These are phyloP conservation scores for Sceloporus tristichus DNA, from an alignment of 2,113 vertebrate species.

Conservation along the genomic window DNA sequence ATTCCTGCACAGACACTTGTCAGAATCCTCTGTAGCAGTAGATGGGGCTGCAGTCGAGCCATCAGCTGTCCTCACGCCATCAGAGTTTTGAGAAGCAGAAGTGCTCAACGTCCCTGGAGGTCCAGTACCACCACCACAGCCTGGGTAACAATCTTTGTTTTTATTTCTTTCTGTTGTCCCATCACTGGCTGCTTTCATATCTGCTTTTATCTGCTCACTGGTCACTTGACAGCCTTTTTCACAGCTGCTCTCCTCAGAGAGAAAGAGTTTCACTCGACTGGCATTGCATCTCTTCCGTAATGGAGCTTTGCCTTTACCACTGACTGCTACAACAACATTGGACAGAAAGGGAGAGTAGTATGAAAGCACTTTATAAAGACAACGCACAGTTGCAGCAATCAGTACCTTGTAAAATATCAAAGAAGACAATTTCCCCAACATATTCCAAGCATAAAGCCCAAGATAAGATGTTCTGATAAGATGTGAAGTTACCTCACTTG, in stretches of 20 bases:
- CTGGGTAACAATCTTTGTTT: conserved; percentile 79
- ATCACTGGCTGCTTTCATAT: conserved; percentile 96
- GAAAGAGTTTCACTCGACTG: conserved; percentile 76
- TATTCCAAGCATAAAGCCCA: neutral
- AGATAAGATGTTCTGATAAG: neutral
- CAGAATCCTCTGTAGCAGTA: conserved; percentile 60
- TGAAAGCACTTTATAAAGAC: neutral
- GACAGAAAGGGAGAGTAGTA: conserved; percentile 49
- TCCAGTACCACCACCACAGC: conserved; percentile 69
- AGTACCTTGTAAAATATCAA: neutral
- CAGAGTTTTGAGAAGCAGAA: conserved; percentile 72
- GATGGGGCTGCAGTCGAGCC: conserved; percentile 66
- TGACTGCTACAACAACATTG: conserved; percentile 74
- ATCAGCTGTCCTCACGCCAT: conserved; percentile 71
- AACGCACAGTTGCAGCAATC: neutral
- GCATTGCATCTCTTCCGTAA: conserved; percentile 84
- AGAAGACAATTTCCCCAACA: neutral
- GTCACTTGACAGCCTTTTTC: conserved; percentile 98
- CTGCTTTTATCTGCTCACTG: conserved; percentile 98
- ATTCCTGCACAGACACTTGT: conserved; percentile 76
- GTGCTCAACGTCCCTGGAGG: conserved; percentile 65
- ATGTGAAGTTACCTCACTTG: neutral
- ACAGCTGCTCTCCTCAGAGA: conserved; percentile 86
- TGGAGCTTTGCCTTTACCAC: conserved; percentile 97
- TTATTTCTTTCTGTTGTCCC: conserved; percentile 83